Conservation (phyloP, 2,113 vertebrate species). For the Thymallus thymallus region DNA sequence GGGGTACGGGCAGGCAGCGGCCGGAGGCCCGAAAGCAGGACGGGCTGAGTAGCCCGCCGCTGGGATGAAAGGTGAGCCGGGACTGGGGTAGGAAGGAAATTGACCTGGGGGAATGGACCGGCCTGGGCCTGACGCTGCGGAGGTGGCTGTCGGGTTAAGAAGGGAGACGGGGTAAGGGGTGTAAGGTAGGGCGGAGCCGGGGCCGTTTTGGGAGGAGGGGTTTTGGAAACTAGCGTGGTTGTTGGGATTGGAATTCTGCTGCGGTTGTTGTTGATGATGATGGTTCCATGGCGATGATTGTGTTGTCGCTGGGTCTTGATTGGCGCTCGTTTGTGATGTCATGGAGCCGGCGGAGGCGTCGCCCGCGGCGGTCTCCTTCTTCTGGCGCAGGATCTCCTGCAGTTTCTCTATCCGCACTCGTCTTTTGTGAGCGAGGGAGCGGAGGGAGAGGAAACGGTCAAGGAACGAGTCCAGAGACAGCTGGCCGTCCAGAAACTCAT, state of each 20-base stretch:
- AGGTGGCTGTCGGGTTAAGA: slow-evolving; percentile 24
- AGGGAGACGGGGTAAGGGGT: slow-evolving; percentile 45
- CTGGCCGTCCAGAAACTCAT: slow-evolving; percentile 86
- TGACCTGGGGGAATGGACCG: slow-evolving; percentile 48
- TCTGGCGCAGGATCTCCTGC: slow-evolving; percentile 83
- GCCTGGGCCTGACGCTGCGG: slow-evolving; percentile 49
- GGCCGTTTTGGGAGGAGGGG: slow-evolving; percentile 62
- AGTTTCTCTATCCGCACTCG: slow-evolving; percentile 89
- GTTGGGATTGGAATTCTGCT: slow-evolving; percentile 44
- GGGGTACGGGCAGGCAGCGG: slow-evolving; percentile 71
- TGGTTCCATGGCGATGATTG: slow-evolving; percentile 59
- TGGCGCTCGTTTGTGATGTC: slow-evolving; percentile 43
- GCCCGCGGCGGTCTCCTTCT: slow-evolving; percentile 46
- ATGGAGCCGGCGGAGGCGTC: slow-evolving; percentile 36
- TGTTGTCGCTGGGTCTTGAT: slow-evolving; percentile 35
- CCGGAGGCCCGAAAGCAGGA: slow-evolving; percentile 66
- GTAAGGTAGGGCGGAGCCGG: slow-evolving; percentile 69
- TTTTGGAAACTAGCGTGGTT: slow-evolving; percentile 36
- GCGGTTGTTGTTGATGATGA: slow-evolving; percentile 56
- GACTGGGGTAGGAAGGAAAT: slow-evolving; percentile 68
- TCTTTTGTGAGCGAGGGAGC: slow-evolving; percentile 83
- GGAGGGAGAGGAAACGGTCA: slow-evolving; percentile 79
- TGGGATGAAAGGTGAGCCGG: slow-evolving; percentile 48
- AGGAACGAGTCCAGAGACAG: slow-evolving; percentile 84
- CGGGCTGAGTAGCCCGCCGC: slow-evolving; percentile 62